phyloP scores from a whole-genome alignment of 1,140 invertebrate genomes.

The Tetramorium simillimum region DNA sequence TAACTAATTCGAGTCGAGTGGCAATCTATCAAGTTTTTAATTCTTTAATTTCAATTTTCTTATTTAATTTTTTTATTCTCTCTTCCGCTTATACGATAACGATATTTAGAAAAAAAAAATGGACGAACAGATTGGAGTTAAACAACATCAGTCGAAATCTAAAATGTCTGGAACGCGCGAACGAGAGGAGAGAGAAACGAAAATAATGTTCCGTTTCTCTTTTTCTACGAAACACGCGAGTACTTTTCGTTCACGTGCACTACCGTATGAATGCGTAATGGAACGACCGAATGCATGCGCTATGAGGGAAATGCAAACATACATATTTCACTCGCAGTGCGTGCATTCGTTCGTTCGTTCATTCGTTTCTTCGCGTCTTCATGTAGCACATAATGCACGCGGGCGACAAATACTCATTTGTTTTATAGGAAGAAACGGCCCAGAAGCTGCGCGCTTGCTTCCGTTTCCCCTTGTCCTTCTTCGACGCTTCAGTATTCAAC shows the following conservation, averaged over 20 bases:
- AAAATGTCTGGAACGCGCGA: slow-evolving; percentile 7
- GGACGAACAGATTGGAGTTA: slow-evolving; percentile 1
- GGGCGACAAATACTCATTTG: slow-evolving; percentile 23
- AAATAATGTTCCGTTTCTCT: slow-evolving; percentile 5
- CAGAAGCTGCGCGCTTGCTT: not conserved
- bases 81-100: not conserved
- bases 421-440: not conserved
- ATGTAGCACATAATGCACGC: not conserved
- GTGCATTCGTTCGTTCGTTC: slow-evolving; percentile 21
- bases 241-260: slow-evolving; percentile 35
- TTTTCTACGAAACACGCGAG: slow-evolving; percentile 8
- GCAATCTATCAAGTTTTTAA: not conserved
- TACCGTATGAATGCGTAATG: slow-evolving; percentile 43
- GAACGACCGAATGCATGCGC: slow-evolving; percentile 42
- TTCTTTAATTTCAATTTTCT: not conserved
- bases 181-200: not conserved
- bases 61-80: no score
- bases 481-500: not conserved
- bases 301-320: slow-evolving; percentile 45
- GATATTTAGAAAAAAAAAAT: not conserved
- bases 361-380: slow-evolving; percentile 32
- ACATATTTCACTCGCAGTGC: slow-evolving; percentile 44
- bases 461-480: not conserved
- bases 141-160: slow-evolving; percentile 10
- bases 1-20: not conserved